Conservation (phyloP, 2,113 vertebrate genomes). For the Cyprinodon variegatus region DNA sequence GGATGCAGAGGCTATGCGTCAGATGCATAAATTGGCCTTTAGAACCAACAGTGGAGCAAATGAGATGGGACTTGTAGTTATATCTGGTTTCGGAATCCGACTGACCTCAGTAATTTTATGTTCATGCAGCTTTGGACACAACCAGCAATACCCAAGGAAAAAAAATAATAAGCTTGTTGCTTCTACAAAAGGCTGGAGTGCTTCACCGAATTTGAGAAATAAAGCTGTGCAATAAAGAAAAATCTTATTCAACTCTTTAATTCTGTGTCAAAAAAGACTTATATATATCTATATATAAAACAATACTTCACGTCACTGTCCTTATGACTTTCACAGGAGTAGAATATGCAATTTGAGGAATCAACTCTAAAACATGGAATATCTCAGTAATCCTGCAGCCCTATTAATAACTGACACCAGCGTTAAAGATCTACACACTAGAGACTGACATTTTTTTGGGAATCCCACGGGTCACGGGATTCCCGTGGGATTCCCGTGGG, state of each 20-base stretch:
- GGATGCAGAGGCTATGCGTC: too few species aligned
- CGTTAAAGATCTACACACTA: too few species aligned
- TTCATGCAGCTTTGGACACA: not conserved
- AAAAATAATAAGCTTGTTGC: not conserved
- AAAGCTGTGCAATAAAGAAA: not conserved
- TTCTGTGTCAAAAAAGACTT: not conserved
- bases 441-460: too few species aligned
- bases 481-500: too few species aligned
- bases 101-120: constrained; percentile 3
- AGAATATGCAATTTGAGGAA: not conserved
- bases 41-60: constrained; percentile 15
- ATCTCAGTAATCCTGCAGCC: too few species aligned
- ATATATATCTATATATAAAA: not conserved
- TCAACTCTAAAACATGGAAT: too few species aligned
- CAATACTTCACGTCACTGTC: not conserved
- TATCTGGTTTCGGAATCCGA: not conserved
- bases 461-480: too few species aligned
- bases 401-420: too few species aligned
- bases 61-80: constrained; percentile 26
- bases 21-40: not conserved
- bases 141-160: not conserved
- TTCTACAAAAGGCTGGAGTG: not conserved
- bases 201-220: not conserved
- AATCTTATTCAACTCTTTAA: not conserved
- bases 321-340: not conserved